Evolutionary conservation across 2,888 invertebrate genomes (phyloP), one percentile per base, ranked within the genome.

Genomic region (Lathronympha strigana): DNA sequence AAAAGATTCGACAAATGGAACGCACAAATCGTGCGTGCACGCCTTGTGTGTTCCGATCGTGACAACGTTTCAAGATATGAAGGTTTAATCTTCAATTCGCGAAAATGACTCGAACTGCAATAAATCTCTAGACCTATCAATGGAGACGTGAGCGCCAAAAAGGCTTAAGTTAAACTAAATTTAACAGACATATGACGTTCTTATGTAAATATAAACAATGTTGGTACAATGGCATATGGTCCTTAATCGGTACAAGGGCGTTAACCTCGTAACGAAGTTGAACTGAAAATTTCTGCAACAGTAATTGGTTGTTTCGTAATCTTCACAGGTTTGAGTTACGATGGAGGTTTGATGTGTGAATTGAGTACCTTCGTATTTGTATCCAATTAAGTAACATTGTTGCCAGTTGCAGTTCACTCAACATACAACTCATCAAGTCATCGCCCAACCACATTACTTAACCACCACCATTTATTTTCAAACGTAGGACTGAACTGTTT

Each of bases 211-310:
- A 31, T 21, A 31, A 45, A 19, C 28, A 31, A 45, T 60, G 43
- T 33, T 64, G 43, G 36, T 49, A 64, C 58, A 45, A 53, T 25
- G 25, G 50, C 40, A 31, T 63, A 33, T 40, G 55, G 40, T 40
- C 36, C 68, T 72, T 72, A 72, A 73, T 74, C 72, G 69, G 63
- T 45, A 25, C 49, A 60, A 69, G 71, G 68, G 66, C 72, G 63
- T 71, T 72, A 58, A 72, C 72, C 74, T 67, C 19, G 62, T 55
- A 63, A 68, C 67, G 69, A 70, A 68, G 62, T 66, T 69, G 69
- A 61, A 67, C 70, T 68, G 71, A 72, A 71, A 73, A 72, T 68
- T 60, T 70, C 61, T 69, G 67, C 66, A 67, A 54, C 50, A 38
- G 67, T 73, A 72, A 73, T 73, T 72, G 73, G 19, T 21, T 43